These are phyloP conservation scores for Dryobota labecula DNA, from an alignment of 2,888 invertebrate species.

Conservation along the genomic window DNA sequence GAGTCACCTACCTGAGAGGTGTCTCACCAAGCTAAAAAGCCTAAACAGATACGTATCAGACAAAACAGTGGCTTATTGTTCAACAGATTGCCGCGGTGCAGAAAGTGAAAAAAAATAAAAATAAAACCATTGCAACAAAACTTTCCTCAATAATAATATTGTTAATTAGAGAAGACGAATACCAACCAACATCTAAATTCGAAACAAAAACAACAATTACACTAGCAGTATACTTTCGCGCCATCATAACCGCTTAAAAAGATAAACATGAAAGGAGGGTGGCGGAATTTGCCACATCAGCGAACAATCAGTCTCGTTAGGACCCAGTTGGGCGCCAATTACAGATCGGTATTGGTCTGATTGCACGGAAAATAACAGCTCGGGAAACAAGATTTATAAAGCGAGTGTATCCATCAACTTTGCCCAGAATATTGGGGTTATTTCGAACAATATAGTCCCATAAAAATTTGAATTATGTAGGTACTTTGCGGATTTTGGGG, in stretches of 20 bases:
- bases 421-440: conserved; percentile 45
- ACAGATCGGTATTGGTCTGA: conserved; percentile 80
- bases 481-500: conserved; percentile 16
- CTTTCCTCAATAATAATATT: conserved; percentile 4
- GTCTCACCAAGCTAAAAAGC: too few species aligned
- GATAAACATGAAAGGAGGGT: conserved; percentile 61
- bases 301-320: conserved; percentile 85
- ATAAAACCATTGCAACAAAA: background rate
- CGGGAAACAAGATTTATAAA: conserved; percentile 71
- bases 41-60: too few species aligned
- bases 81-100: too few species aligned
- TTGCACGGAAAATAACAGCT: conserved; percentile 80
- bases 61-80: too few species aligned
- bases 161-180: conserved; percentile 11
- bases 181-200: conserved; percentile 28
- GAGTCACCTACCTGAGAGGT: too few species aligned
- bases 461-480: conserved; percentile 46
- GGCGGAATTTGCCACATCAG: conserved; percentile 77
- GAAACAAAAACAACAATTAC: conserved; percentile 27
- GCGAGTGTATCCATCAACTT: conserved; percentile 65
- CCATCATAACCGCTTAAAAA: conserved; percentile 58
- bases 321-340: conserved; percentile 85
- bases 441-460: conserved; percentile 48
- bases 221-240: conserved; percentile 34
- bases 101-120: too few species aligned